Evolutionary conservation across 2,888 invertebrate genomes (phyloP), one percentile per base, ranked within the genome.

Genomic region (Polydrusus tereticollis): DNA sequence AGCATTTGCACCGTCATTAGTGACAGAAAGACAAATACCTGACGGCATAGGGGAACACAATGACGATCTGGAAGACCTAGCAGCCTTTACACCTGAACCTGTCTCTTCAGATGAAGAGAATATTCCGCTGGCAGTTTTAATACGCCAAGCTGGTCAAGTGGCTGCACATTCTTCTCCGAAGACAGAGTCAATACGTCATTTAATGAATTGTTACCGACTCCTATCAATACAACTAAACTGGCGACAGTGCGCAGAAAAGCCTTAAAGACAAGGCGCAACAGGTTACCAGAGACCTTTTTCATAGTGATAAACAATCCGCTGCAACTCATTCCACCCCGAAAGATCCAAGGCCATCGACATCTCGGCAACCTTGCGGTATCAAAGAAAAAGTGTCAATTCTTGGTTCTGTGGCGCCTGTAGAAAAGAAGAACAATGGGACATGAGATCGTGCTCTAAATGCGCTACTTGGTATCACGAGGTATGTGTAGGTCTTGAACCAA

Each of bases 1-100:
- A 57, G 75, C 76, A 26, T 71, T 60, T 66, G 50, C 65, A 52
- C 74, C 75, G 64, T 69, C 55, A 52, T 63, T 69, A 21, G 29
- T 69, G 33, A 58, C 70, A 18, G 65, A 58, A 29, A 47, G 66
- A 38, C 18, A 47, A 5, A 50, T 59, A 20, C 66, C 59, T 16
- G n/a, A n/a, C n/a, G n/a, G n/a, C n/a, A n/a, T n/a, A n/a, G n/a
- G n/a, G n/a, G n/a, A n/a, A n/a, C n/a, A n/a, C n/a, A 65, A 41
- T 43, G 57, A 71, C 14, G 18, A 36, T 1, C 14, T 7, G n/a
- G 70, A 36, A 57, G 47, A 29, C 14, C 43, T 52, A 33, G 21
- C 43, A 18, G 50, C 12, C 50, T 38, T 21, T 29, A n/a, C 14
- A 1, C 1, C 18, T 12, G 1, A 5, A 21, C n/a, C 55, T 6